A percentile compares a stretch with the other conserved stretches of the same genome.
Evolutionary conservation across 2,888 invertebrate genomes (phyloP).

Genomic region (Noctua pronuba): DNA sequence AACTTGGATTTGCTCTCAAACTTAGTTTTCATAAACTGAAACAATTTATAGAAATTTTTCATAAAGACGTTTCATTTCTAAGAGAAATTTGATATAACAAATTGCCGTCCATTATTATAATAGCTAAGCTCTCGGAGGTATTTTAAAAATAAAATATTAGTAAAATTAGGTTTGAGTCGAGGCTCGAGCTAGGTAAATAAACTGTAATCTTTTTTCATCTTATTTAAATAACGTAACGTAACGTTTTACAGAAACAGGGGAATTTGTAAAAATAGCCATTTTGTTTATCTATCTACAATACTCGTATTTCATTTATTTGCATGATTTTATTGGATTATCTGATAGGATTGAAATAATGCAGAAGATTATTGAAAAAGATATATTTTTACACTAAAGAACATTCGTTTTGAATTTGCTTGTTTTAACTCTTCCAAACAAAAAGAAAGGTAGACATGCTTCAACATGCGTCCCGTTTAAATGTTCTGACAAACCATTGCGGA

Average conservation of each 20-base stretch:
- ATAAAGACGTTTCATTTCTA: conserved; percentile 51
- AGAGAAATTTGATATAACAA: conserved; percentile 53
- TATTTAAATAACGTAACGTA: background rate
- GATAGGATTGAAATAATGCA: background rate
- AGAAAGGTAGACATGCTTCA: background rate
- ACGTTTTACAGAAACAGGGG: conserved; percentile 1
- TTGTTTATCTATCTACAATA: background rate
- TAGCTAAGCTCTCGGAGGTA: conserved; percentile 51
- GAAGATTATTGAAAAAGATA: background rate
- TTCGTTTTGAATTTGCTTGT: background rate
- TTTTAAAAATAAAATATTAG: conserved; percentile 57
- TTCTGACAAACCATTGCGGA: background rate
- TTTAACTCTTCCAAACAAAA: background rate
- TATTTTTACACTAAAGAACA: background rate
- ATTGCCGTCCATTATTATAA: conserved; percentile 58
- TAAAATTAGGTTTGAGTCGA: conserved; percentile 46
- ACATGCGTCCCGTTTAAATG: background rate
- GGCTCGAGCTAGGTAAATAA: conserved; percentile 27
- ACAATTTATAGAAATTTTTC: conserved; percentile 52
- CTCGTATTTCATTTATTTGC: background rate
- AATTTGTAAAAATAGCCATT: conserved; percentile 1
- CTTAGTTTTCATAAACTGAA: conserved; percentile 70
- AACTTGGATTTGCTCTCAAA: conserved; percentile 71
- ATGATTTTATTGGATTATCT: conserved; percentile 1
- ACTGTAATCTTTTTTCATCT: conserved; percentile 25